A percentile compares a stretch with the other conserved stretches of the same genome.
phyloP scores from a whole-genome alignment of 2,888 invertebrate genomes.

The Caenorhabditis japonica region DNA sequence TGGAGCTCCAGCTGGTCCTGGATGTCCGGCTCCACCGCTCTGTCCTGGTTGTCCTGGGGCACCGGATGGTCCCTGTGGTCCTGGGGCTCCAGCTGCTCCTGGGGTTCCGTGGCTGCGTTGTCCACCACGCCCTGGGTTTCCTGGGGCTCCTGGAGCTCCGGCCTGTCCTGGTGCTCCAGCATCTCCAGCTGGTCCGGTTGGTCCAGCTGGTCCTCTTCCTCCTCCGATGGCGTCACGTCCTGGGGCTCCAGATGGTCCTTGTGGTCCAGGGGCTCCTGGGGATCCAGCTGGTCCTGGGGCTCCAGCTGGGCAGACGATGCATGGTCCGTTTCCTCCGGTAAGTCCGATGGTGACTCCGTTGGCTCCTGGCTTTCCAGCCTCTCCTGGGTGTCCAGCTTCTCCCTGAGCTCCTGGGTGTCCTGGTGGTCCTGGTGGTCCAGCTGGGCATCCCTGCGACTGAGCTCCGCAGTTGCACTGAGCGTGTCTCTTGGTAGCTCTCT shows the following conservation, averaged over 20 bases:
- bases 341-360: conserved; percentile 57
- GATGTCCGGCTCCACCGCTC: conserved; percentile 33
- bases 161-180: conserved; percentile 56
- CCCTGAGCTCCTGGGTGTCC: conserved; percentile 50
- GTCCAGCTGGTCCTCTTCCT: conserved; percentile 55
- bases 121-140: conserved; percentile 34
- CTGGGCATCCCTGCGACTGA: conserved; percentile 46
- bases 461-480: conserved; percentile 52
- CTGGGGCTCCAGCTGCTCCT: conserved; percentile 55
- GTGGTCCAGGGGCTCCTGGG: conserved; percentile 51
- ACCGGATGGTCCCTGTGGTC: conserved; percentile 57
- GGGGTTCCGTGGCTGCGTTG: conserved; percentile 42
- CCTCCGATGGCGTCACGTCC: conserved; percentile 52
- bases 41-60: conserved; percentile 53
- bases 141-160: conserved; percentile 53
- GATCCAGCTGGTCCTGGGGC: conserved; percentile 51
- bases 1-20: conserved; percentile 55
- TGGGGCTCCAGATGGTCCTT: conserved; percentile 58
- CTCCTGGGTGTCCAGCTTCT: conserved; percentile 48
- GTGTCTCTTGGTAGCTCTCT: conserved; percentile 52
- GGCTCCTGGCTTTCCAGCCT: conserved; percentile 65
- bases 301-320: conserved; percentile 51
- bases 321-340: conserved; percentile 45
- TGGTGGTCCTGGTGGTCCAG: conserved; percentile 62
- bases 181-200: conserved; percentile 58